Percentiles rank a stretch among this genome's conserved stretches.
Conservation (phyloP, 2,113 vertebrate species). For the Dryoscopus gambensis region DNA sequence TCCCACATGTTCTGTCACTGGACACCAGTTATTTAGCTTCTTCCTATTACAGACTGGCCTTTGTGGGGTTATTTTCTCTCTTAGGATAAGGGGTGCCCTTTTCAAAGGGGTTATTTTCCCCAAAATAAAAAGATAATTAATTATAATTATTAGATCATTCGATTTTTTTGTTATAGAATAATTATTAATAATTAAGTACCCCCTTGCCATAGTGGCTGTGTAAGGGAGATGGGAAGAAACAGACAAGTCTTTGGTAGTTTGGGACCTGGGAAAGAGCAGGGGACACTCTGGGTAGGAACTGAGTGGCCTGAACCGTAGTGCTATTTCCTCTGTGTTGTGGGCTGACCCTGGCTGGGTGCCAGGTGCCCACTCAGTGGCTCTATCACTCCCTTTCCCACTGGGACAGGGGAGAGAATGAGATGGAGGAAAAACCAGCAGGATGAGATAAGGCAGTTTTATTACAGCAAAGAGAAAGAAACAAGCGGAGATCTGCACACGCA, state of each 20-base stretch:
- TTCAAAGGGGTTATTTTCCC: neutral
- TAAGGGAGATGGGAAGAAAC: neutral
- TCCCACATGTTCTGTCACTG: neutral
- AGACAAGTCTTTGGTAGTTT: rapidly evolving
- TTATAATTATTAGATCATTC: neutral
- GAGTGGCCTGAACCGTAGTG: too few relatives aligned
- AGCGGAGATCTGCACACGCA: too few relatives aligned
- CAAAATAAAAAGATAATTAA: neutral
- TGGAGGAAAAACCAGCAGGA: too few relatives aligned
- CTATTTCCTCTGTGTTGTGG: neutral
- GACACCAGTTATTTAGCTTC: neutral
- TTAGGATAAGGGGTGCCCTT: neutral
- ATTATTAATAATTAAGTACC: neutral
- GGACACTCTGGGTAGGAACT: neutral
- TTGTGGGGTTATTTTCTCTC: neutral
- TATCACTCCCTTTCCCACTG: too few relatives aligned
- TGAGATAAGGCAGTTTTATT: too few relatives aligned
- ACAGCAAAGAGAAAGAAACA: too few relatives aligned
- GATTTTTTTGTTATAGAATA: neutral
- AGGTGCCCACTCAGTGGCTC: too few relatives aligned
- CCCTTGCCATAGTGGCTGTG: too few relatives aligned
- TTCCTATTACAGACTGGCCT: neutral
- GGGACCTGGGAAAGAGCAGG: neutral
- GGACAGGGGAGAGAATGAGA: too few relatives aligned
- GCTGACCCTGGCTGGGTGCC: too few relatives aligned